These are phyloP conservation scores for Bufotes viridis DNA, from an alignment of 2,797 vertebrate species.

Conservation along the genomic window DNA sequence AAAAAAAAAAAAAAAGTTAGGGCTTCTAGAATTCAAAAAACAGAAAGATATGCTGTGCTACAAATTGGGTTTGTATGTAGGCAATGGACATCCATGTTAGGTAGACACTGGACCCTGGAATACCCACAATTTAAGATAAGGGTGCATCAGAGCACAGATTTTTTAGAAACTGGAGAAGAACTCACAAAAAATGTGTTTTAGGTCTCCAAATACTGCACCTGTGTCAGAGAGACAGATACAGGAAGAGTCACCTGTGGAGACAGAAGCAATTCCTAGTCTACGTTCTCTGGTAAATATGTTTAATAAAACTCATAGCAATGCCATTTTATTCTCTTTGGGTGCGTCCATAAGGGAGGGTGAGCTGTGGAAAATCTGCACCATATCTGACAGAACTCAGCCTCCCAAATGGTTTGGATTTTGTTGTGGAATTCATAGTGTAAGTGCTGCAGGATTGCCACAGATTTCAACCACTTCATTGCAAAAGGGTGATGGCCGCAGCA, in stretches of 20 bases:
- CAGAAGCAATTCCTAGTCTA: neutral
- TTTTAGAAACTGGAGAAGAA: neutral
- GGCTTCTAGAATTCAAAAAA: no score
- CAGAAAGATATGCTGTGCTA: no score
- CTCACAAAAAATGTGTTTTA: constrained; percentile 7
- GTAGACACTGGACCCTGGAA: neutral
- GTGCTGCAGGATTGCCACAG: no score
- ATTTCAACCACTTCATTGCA: no score
- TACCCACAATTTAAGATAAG: neutral
- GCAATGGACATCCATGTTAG: neutral
- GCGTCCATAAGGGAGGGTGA: no score
- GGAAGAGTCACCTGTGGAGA: neutral
- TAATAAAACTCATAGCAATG: neutral
- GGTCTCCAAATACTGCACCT: constrained; percentile 10
- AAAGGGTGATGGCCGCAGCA: no score
- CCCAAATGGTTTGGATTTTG: no score
- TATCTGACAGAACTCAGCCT: no score
- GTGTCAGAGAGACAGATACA: neutral
- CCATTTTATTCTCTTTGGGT: no score
- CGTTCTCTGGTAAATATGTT: constrained; percentile 20
- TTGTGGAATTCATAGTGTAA: no score
- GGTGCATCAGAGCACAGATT: neutral
- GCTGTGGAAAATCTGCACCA: no score
- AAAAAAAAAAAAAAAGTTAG: no score
- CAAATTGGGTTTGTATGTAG: neutral